These are phyloP conservation scores for Ashinkailepas kermadecensis DNA, from an alignment of 2,888 invertebrate genomes.

Conservation along the genomic window DNA sequence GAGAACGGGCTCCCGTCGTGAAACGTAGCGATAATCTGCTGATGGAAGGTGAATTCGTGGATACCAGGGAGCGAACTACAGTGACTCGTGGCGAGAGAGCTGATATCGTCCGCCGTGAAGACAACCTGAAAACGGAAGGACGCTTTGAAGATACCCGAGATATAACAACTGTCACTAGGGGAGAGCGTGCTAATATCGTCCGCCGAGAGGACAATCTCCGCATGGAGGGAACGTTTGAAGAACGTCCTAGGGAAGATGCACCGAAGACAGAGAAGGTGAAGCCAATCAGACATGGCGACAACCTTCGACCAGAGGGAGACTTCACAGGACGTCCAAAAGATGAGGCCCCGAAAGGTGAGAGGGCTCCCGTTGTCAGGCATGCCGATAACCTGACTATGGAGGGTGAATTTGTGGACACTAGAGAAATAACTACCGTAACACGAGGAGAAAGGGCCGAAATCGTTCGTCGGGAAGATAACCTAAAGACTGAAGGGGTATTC, in stretches of 20 bases:
- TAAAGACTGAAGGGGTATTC: not conserved
- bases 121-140: constrained; percentile 50
- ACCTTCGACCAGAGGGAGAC: constrained; percentile 6
- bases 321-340: not conserved
- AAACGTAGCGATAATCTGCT: constrained; percentile 31
- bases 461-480: not conserved
- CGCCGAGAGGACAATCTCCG: constrained; percentile 46
- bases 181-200: not conserved
- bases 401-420: constrained; percentile 28
- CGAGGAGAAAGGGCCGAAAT: not conserved
- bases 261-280: not conserved
- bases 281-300: not conserved
- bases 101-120: constrained; percentile 37
- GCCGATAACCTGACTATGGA: constrained; percentile 43
- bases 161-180: not conserved
- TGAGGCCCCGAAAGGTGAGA: constrained; percentile 38
- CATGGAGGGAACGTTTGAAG: constrained; percentile 43
- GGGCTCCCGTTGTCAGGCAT: constrained; percentile 40
- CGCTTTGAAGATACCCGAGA: not conserved
- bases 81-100: not conserved
- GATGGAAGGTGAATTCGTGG: constrained; percentile 29
- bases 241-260: not conserved
- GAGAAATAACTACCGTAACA: not conserved
- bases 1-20: constrained; percentile 30
- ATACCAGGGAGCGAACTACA: not conserved